Base-by-base conservation (phyloP, 2,113 vertebrate genomes). In the Nannobrachium achirus region DNA sequence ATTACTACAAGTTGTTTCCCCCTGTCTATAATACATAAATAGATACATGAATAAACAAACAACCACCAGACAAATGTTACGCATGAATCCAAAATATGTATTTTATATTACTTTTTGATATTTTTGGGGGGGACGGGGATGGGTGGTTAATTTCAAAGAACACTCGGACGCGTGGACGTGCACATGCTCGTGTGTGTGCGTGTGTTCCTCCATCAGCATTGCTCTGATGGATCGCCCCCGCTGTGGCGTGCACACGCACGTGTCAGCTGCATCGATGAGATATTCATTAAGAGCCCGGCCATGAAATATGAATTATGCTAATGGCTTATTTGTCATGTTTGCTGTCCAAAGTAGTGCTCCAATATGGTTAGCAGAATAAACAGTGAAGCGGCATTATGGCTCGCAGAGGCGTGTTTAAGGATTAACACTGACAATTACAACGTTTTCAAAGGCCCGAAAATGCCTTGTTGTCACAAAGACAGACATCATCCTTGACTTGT, bases 201-300 rank as follows among this genome's bases (percentile, higher is more conserved):
- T 50, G 19, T 10, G 10, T 56, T 10, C 20, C 18, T 46, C 63
- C 42, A 73, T 69, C 70, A 45, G 44, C 57, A 42, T 19, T 55
- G 11, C 38, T 72, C 55, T 49, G 39, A 53, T 57, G 51, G 56
- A 62, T 59, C 58, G 62, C 52, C 73, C 25, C 51, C 46, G 76
- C 66, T 71, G 71, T 20, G 41, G 41, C 1, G 46, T 10, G 69
- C 9, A 3, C 3, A 0, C 25, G 40, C 18, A 13, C 1, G 6
- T 49, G 53, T 72, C 76, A 75, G 77, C 68, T 76, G 72, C 59
- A 59, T 58, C 42, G 51, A 49, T 63, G 75, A 80, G 71, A 79
- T 82, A 78, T 69, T 75, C 61, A 63, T 61, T 63, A 61, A 65
- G 57, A 1, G n/a, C 65, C 67, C 64, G 66, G 65, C 56, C 58